Base-by-base conservation (phyloP, 2,888 invertebrate genomes). In the Sarcophaga carnaria region DNA sequence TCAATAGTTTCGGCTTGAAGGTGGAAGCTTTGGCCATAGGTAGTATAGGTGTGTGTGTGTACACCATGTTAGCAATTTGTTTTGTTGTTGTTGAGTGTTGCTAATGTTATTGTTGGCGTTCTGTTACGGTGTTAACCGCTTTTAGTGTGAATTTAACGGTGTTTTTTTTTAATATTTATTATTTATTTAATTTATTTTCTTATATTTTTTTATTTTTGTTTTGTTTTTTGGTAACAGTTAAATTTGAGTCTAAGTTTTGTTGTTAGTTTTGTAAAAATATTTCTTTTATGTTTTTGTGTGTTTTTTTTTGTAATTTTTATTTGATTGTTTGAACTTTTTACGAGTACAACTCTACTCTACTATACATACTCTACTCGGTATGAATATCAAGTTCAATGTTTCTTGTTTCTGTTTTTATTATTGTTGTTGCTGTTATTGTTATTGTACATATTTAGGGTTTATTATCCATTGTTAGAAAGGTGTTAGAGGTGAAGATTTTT, bases 321-420 rank as follows among this genome's bases (percentile, higher is more conserved):
- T 60, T 78, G 78, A 70, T 78, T 81, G 72, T 74, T 81, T 85
- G 78, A 78, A 78, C 78, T 75, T 75, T 70, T 85, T 72, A 74
- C 37, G 37, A 37, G 37, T 37, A 37, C 8, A 37, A 37, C 37
- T 37, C 37, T 37, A 37, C 37, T 37, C 37, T 37, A 37, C 8
- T 10, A 6, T 8, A 37, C 5, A 25, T 27, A 8, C 69, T 72
- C 69, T 72, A 63, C 47, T 25, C 63, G 45, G 4, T 78, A 64
- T 79, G 78, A 75, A 79, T 69, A 81, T 85, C 81, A 85, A 85
- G 85, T 85, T 85, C 85, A 85, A 85, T 82, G 85, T 66, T 85
- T 77, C 72, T 74, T 59, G 37, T 71, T 69, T 69, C 3, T 4
- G 22, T 17, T 17, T 77, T 4, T 5, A 10, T 69, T 59, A 5